Conservation (phyloP, 2,888 invertebrate species). For the Liopterus haemorrhoidalis region DNA sequence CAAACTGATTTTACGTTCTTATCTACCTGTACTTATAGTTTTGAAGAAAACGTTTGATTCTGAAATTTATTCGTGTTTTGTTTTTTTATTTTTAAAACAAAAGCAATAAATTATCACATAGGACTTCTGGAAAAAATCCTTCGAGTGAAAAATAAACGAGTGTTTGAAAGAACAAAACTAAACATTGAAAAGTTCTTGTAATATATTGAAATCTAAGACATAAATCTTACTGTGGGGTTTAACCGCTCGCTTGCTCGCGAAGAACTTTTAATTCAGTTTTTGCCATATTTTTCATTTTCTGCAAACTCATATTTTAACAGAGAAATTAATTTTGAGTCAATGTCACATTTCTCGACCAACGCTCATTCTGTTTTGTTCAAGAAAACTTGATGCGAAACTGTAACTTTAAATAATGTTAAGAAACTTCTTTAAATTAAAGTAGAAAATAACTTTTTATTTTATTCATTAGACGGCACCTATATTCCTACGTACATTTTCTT, state of each 20-base stretch:
- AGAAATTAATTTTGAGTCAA: slow-evolving; percentile 24
- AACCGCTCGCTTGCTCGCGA: slow-evolving; percentile 13
- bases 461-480: no score
- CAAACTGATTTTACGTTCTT: no score
- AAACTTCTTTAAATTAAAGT: not conserved
- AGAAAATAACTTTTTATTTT: not conserved
- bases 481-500: no score
- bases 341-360: no score
- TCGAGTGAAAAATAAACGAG: slow-evolving; percentile 22
- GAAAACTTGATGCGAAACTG: not conserved
- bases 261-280: slow-evolving; percentile 24
- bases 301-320: slow-evolving; percentile 23
- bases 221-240: slow-evolving; percentile 30
- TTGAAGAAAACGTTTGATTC: no score
- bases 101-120: not conserved
- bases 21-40: no score
- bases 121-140: slow-evolving; percentile 9
- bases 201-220: slow-evolving; percentile 36
- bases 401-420: not conserved
- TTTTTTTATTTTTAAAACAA: not conserved
- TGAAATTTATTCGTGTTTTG: no score
- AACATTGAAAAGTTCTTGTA: slow-evolving; percentile 24
- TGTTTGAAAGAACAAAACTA: slow-evolving; percentile 17
- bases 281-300: slow-evolving; percentile 25
- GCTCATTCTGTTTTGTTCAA: no score